A percentile compares a stretch with the other conserved stretches of the same genome.
phyloP scores from a whole-genome alignment of 2,113 vertebrate species.

The Malurus elegans region DNA sequence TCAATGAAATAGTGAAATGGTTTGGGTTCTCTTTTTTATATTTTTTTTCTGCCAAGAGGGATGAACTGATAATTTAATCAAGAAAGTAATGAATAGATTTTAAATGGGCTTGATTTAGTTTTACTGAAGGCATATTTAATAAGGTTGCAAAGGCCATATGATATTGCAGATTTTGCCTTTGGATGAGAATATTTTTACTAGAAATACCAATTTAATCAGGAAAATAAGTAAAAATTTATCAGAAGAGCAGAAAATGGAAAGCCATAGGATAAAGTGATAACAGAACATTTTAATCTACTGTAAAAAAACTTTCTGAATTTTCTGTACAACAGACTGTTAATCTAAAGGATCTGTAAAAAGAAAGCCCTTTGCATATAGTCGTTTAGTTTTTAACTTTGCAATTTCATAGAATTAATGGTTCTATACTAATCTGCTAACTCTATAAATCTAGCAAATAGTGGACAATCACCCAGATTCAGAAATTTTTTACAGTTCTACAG shows the following conservation, averaged over 20 bases:
- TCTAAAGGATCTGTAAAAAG: not conserved
- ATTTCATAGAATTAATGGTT: not conserved
- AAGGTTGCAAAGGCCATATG: not conserved
- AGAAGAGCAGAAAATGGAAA: not conserved
- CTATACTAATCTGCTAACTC: not conserved
- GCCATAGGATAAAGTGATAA: not conserved
- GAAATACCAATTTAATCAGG: not conserved
- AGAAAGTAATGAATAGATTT: not conserved
- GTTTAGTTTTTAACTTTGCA: not conserved
- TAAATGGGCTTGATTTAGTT: not conserved
- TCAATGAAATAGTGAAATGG: not conserved
- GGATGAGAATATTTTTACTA: not conserved
- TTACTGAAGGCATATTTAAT: not conserved
- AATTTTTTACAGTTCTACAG: not conserved
- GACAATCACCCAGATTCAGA: not conserved
- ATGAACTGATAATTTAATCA: not conserved
- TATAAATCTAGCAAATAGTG: not conserved
- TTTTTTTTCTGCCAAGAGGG: fast-evolving
- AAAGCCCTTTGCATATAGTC: not conserved
- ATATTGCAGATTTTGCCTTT: not conserved
- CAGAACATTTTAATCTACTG: not conserved
- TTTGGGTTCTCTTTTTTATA: not conserved
- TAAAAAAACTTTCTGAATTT: not conserved
- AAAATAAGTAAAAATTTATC: not conserved
- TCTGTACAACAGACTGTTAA: not conserved